Evolutionary conservation across 1,140 invertebrate genomes (phyloP).

Genomic region (Calosoma granatense): DNA sequence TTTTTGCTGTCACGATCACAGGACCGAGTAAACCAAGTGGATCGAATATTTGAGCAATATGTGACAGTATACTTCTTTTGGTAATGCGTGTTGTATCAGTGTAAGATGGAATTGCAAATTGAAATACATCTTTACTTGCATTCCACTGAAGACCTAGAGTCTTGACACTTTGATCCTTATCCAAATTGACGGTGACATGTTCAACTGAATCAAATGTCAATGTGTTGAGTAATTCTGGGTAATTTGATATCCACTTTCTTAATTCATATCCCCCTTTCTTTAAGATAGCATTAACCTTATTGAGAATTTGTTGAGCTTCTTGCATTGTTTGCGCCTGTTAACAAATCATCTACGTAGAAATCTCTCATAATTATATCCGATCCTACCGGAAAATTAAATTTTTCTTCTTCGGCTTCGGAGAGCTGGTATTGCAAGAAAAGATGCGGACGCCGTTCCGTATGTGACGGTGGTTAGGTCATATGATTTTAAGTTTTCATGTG

Average conservation of each 20-base stretch:
- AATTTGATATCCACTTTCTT: not conserved
- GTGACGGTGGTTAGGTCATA: constrained; percentile 23
- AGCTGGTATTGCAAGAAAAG: constrained; percentile 16
- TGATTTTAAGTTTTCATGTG: constrained; percentile 20
- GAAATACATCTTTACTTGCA: not conserved
- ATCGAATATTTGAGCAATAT: constrained; percentile 28
- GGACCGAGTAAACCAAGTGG: constrained; percentile 24
- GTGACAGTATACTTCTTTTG: constrained; percentile 26
- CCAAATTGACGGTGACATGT: constrained; percentile 14
- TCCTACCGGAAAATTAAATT: not conserved
- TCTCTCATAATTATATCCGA: not conserved
- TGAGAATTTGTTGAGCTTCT: not conserved
- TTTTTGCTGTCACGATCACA: constrained; percentile 20
- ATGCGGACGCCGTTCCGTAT: constrained; percentile 22
- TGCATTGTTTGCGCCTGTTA: constrained; percentile 1
- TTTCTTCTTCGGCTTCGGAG: constrained; percentile 10
- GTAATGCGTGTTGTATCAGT: constrained; percentile 2
- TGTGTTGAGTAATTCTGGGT: not conserved
- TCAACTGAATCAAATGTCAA: not conserved
- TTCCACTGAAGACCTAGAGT: constrained; percentile 12
- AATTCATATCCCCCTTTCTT: not conserved
- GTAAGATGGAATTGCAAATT: not conserved
- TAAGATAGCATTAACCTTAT: not conserved
- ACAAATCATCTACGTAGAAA: constrained; percentile 14
- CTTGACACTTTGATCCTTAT: constrained; percentile 14